Conservation (phyloP, 64 coral and sea anemone species). For the Catalaphyllia jardinei region DNA sequence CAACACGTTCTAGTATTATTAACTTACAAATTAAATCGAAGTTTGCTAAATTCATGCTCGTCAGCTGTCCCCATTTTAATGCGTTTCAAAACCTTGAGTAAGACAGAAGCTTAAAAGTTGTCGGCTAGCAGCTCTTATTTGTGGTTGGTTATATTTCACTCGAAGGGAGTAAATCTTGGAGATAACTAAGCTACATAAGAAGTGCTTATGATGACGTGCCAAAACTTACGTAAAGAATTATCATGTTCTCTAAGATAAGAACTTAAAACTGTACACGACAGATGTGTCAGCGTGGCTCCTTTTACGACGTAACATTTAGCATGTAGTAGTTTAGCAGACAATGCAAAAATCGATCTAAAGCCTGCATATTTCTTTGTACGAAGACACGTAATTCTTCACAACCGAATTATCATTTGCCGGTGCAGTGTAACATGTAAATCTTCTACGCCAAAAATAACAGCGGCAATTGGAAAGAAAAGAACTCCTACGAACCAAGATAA, state of each 20-base stretch:
- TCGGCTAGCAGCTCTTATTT: neutral
- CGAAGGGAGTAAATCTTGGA: neutral
- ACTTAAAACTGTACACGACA: neutral
- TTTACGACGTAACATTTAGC: neutral
- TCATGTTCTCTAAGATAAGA: neutral
- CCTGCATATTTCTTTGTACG: neutral
- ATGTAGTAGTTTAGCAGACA: neutral
- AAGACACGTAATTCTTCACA: conserved; percentile 10
- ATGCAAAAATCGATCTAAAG: neutral
- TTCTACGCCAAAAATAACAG: neutral
- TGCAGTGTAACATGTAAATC: neutral
- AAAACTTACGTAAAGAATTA: conserved; percentile 30
- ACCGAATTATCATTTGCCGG: conserved; percentile 16
- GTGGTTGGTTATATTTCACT: neutral
- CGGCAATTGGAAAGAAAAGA: neutral
- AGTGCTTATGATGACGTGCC: conserved; percentile 40
- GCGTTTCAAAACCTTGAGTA: neutral
- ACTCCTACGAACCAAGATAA: neutral
- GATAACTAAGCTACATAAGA: neutral
- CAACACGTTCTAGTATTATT: neutral
- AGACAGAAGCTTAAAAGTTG: neutral
- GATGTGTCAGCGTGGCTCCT: neutral
- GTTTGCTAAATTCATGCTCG: conserved; percentile 4
- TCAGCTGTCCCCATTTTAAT: neutral
- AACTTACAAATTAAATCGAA: conserved; percentile 15